Evolutionary conservation across 2,113 vertebrate species (phyloP), one percentile per base, ranked within the genome.

Genomic region (Nycticryphes semicollaris): DNA sequence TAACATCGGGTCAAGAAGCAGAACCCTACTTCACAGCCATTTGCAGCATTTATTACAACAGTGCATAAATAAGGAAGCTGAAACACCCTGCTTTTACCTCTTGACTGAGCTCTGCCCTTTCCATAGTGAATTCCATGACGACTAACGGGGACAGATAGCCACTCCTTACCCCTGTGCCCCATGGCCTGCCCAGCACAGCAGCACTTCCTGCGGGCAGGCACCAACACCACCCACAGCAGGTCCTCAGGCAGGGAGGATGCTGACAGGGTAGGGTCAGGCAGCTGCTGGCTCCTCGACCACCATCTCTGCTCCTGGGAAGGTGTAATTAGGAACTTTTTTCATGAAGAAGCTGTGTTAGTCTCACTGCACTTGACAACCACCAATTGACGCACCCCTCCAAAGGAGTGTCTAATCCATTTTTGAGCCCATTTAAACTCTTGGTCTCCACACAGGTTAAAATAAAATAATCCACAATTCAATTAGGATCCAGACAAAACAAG

Each of bases 211-310:
- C 50, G 7, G 48, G 35, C 51, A 72, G 57, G 53, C 27, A 22
- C 0, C 0, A 81, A 17, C 64, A 60, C 33, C 41, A 10, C 27
- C 1, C 0, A 11, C 33, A 9, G 59, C 5, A n/a, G 25, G 12
- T 66, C 39, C 63, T n/a, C 64, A 39, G 57, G 64, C 63, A 35
- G 53, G 19, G n/a, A 62, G 64, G 53, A 11, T 53, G 28, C 47
- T 21, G 24, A 27, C 2, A 1, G 76, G 62, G 24, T 60, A 22
- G 43, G 47, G 57, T 2, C 74, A 57, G 37, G 76, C 57, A 73
- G 69, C 64, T 56, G 43, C 73, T 47, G 41, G 66, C 47, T 57
- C 73, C 30, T 19, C 5, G 1, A 0, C 8, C 64, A 45, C 37
- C 6, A 2, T 33, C 56, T 63, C 82, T 78, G 31, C 60, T 62